phyloP scores from a whole-genome alignment of 2,797 vertebrate species.

The Salmo trutta region DNA sequence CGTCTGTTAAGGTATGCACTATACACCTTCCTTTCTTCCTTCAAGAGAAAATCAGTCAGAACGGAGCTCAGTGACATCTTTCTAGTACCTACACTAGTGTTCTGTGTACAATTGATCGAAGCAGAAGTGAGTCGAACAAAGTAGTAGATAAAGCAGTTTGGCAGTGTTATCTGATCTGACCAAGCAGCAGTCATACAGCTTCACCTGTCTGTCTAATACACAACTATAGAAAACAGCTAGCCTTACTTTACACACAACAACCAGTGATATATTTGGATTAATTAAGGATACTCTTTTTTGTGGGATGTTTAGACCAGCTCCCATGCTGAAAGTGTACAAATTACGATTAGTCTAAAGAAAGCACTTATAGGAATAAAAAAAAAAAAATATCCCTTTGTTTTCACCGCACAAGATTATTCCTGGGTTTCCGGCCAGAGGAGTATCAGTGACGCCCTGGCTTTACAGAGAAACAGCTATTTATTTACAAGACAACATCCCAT shows the following conservation, averaged over 20 bases:
- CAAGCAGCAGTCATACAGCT: slow-evolving; percentile 32
- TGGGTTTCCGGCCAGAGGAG: neutral
- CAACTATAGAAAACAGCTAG: slow-evolving; percentile 35
- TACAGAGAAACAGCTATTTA: slow-evolving; percentile 26
- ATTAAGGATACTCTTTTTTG: slow-evolving; percentile 31
- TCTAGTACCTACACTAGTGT: slow-evolving; percentile 26
- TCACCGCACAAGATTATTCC: slow-evolving; percentile 19
- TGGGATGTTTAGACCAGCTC: slow-evolving; percentile 37
- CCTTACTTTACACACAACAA: slow-evolving; percentile 19
- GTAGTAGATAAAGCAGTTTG: slow-evolving; percentile 54
- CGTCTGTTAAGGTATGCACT: slow-evolving; percentile 4
- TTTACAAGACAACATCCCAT: slow-evolving; percentile 48
- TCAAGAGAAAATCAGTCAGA: slow-evolving; percentile 15
- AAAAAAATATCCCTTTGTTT: slow-evolving; percentile 38
- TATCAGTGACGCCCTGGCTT: slow-evolving; percentile 16
- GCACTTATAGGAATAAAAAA: slow-evolving; percentile 25
- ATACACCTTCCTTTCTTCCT: slow-evolving; percentile 17
- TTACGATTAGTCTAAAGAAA: slow-evolving; percentile 39
- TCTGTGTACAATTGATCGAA: slow-evolving; percentile 37
- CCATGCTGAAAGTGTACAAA: slow-evolving; percentile 36
- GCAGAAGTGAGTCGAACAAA: slow-evolving; percentile 37
- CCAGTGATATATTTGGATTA: slow-evolving; percentile 39
- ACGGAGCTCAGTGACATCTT: slow-evolving; percentile 24
- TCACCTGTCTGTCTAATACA: slow-evolving; percentile 20
- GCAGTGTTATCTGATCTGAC: slow-evolving; percentile 63